Conservation (phyloP, 2,888 invertebrate genomes). For the Malthinus flaveolus region DNA sequence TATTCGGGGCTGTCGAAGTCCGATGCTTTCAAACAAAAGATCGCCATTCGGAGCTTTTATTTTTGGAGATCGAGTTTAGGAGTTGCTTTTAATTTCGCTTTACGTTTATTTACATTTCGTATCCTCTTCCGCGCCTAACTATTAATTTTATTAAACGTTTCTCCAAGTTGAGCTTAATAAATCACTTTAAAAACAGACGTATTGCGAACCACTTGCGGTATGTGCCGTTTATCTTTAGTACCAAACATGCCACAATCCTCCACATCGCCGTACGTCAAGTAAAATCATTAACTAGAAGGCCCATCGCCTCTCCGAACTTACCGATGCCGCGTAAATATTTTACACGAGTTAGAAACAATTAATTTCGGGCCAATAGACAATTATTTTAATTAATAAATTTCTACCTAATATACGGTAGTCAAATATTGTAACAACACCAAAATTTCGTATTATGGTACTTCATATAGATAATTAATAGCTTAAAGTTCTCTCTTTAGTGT, state of each 20-base stretch:
- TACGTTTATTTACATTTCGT: background rate
- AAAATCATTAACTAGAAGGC: constrained; percentile 10
- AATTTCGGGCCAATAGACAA: too few species aligned
- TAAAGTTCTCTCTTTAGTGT: background rate
- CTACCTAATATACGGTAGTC: background rate
- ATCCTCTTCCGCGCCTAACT: constrained; percentile 4
- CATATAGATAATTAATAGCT: constrained; percentile 2
- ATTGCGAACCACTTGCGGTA: constrained; percentile 26
- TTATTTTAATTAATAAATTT: too few species aligned
- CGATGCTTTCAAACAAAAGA: constrained; percentile 28
- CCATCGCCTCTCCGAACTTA: too few species aligned
- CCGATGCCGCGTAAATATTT: too few species aligned
- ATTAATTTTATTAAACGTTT: constrained; percentile 26
- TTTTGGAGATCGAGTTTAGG: constrained; percentile 1
- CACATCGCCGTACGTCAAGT: constrained; percentile 26
- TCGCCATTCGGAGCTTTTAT: constrained; percentile 6
- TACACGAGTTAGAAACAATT: too few species aligned
- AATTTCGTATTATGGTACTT: background rate
- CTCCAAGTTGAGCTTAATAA: constrained; percentile 23
- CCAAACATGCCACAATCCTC: constrained; percentile 29
- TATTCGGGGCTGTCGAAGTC: constrained; percentile 28
- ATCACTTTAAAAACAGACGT: constrained; percentile 28
- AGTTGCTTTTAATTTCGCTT: constrained; percentile 3
- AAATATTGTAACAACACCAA: constrained; percentile 3
- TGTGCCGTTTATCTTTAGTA: constrained; percentile 32